phyloP scores from a whole-genome alignment of 2,888 invertebrate species.

The Vanessa cardui region DNA sequence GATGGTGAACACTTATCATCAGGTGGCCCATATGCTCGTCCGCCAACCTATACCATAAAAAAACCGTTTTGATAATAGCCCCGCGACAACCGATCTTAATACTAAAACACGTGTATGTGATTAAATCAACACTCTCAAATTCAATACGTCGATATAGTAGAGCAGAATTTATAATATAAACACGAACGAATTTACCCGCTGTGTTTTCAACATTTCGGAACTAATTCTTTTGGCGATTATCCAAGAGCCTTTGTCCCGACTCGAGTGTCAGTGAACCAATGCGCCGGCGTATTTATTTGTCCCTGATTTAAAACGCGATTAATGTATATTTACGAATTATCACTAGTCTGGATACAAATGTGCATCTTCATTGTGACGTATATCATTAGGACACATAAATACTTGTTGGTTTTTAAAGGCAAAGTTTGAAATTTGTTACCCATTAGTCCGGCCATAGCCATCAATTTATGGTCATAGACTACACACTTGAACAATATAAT shows the following conservation, averaged over 20 bases:
- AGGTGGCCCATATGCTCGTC: no score
- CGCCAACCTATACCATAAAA: no score
- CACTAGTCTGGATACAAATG: neutral
- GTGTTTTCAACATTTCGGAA: slow-evolving; percentile 57
- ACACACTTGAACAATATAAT: no score
- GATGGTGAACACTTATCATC: no score
- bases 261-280: slow-evolving; percentile 68
- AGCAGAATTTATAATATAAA: slow-evolving; percentile 10
- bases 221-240: slow-evolving; percentile 61
- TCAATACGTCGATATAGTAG: neutral
- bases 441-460: no score
- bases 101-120: neutral
- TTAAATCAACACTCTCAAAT: neutral
- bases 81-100: no score
- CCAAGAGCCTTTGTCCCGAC: slow-evolving; percentile 68
- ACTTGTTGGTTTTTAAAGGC: no score
- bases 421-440: no score
- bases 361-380: neutral
- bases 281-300: slow-evolving; percentile 39
- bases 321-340: neutral
- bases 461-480: no score
- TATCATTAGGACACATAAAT: no score
- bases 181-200: slow-evolving; percentile 22
- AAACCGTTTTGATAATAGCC: no score
- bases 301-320: neutral